Evolutionary conservation across 1,140 invertebrate species (phyloP), one percentile per base, ranked within the genome.

Genomic region (Camponotus pennsylvanicus): DNA sequence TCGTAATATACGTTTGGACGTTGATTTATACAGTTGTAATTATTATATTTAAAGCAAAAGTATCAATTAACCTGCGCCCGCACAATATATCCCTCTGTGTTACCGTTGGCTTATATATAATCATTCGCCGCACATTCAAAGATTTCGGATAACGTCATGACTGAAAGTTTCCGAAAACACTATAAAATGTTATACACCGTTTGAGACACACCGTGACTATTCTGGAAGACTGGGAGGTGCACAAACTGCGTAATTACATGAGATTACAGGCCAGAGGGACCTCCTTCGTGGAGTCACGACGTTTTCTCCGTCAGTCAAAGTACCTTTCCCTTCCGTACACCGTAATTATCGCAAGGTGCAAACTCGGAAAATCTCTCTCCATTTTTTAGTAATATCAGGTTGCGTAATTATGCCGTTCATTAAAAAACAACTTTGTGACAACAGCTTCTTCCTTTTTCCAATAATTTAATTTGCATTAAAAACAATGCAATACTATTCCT

Each of bases 341-440:
- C 79, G 71, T 91, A 93, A 94, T 93, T 93, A 93, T 69, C 88
- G 88, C 91, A 93, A 94, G 93, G 93, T 93, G 93, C 93, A 93
- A 93, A 93, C 87, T 91, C 86, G 89, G 90, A 92, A 93, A 93
- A 93, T 93, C 80, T 90, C 89, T 86, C 85, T 85, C 5, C 59
- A 73, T 70, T 75, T 90, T 86, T 88, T 64, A 55, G 42, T 92
- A 92, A 93, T 93, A 32, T 45, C 55, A 88, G 87, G 86, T 86
- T 92, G 52, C 55, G 40, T 86, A 77, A 64, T 45, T 70, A n/a
- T 42, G 7, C 34, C 42, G 37, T 69, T 64, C 63, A 45, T 90
- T 86, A 87, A 82, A 83, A 69, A 59, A 78, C 55, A 42, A 57
- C 40, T 79, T 13, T 57, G 1, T 57, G n/a, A 40, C 13, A 61